Conservation (phyloP, 2,113 vertebrate genomes). For the Larimichthys crocea region DNA sequence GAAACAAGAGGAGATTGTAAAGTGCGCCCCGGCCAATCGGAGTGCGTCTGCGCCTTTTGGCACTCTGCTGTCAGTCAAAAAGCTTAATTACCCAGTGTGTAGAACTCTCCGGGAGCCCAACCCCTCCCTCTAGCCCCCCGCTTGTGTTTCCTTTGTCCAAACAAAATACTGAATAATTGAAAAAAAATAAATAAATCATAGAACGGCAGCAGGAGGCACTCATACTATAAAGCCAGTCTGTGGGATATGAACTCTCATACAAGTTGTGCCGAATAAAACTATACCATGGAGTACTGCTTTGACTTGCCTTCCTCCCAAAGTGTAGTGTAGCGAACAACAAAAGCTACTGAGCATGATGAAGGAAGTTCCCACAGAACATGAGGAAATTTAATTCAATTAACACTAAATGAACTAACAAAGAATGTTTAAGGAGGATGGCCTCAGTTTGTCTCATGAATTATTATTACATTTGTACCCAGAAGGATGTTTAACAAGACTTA, state of each 20-base stretch:
- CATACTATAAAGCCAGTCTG: too few relatives aligned
- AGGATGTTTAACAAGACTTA: background rate
- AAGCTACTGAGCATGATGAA: background rate
- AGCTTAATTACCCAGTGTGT: constrained; percentile 72
- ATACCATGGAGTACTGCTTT: background rate
- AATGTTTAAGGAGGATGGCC: background rate
- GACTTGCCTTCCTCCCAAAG: background rate
- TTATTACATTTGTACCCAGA: background rate
- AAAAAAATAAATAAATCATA: background rate
- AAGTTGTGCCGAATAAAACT: background rate
- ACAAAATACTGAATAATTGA: constrained; percentile 18
- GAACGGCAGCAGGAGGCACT: constrained; percentile 3
- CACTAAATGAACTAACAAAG: background rate
- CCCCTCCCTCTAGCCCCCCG: constrained; percentile 21
- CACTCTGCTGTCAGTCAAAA: constrained; percentile 81
- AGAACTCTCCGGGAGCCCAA: constrained; percentile 63
- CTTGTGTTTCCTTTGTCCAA: constrained; percentile 52
- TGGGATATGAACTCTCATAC: background rate
- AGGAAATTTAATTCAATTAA: background rate
- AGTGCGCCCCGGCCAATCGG: constrained; percentile 80
- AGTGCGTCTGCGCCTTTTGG: constrained; percentile 80
- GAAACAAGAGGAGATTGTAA: constrained; percentile 75
- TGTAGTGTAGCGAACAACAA: background rate
- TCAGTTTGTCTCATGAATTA: background rate
- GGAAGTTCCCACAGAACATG: background rate